A percentile compares a stretch with the other conserved stretches of the same genome.
Conservation (phyloP, 2,797 vertebrate genomes). For the Craterocephalus amniculus region DNA sequence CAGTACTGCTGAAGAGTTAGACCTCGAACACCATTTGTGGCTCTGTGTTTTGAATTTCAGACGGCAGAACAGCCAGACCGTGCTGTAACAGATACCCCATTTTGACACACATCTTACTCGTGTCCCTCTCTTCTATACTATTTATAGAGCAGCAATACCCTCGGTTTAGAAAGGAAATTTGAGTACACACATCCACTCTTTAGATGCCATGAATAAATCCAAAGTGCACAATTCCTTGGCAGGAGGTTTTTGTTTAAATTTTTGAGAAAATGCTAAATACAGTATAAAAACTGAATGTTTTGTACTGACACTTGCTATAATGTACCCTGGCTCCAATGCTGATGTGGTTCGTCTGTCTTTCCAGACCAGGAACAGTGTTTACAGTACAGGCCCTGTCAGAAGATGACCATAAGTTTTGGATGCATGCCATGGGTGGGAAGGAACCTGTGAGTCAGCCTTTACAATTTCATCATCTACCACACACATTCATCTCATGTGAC, state of each 20-base stretch:
- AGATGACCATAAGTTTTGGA: conserved; percentile 93
- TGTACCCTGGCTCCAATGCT: conserved; percentile 7
- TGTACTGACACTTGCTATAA: neutral
- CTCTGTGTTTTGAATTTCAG: conserved; percentile 24
- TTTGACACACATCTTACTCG: conserved; percentile 61
- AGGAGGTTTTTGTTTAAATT: conserved; percentile 1
- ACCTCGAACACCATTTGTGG: neutral
- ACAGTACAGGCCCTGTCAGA: conserved; percentile 95
- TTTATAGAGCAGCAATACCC: conserved; percentile 67
- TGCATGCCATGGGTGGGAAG: conserved; percentile 97
- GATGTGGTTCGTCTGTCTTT: conserved; percentile 40
- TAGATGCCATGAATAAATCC: conserved; percentile 25
- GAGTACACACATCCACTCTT: conserved; percentile 48
- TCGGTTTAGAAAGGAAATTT: conserved; percentile 60
- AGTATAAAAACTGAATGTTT: conserved; percentile 2
- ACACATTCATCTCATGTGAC: conserved; percentile 27
- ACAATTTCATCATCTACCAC: conserved; percentile 49
- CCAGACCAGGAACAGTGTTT: conserved; percentile 89
- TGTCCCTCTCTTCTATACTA: conserved; percentile 50
- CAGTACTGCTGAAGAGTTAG: conserved; percentile 8
- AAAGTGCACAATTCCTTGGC: conserved; percentile 27
- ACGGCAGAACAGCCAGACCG: conserved; percentile 22
- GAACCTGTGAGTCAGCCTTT: conserved; percentile 88
- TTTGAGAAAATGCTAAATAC: neutral
- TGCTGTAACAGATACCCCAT: conserved; percentile 56